Conservation (phyloP, 1,140 invertebrate species). For the Drosophila carrolli region DNA sequence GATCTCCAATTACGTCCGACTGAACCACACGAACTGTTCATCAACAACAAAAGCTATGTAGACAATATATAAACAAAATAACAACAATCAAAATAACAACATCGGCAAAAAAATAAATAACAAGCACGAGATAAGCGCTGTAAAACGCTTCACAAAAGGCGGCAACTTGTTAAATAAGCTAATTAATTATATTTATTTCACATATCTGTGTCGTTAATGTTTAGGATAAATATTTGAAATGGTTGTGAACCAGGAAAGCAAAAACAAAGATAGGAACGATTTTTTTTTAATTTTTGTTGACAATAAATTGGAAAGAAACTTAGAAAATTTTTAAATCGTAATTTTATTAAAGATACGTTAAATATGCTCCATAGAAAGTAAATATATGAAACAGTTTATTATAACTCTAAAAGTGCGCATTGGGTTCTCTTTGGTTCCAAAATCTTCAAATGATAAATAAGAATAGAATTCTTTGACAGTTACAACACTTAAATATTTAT, state of each 20-base stretch:
- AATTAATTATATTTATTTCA: constrained; percentile 37
- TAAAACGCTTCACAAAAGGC: constrained; percentile 36
- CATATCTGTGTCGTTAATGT: not conserved
- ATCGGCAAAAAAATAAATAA: constrained; percentile 28
- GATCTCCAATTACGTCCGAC: constrained; percentile 37
- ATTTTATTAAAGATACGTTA: too few species aligned
- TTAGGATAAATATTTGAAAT: not conserved
- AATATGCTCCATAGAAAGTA: too few species aligned
- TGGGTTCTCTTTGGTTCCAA: too few species aligned
- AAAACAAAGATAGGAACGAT: not conserved
- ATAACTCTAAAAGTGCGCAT: too few species aligned
- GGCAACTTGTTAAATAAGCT: constrained; percentile 50
- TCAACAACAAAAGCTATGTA: constrained; percentile 33
- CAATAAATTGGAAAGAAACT: not conserved
- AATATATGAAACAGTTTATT: too few species aligned
- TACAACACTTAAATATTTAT: not conserved
- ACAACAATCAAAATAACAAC: constrained; percentile 23
- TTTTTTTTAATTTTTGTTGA: not conserved
- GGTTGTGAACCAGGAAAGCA: not conserved
- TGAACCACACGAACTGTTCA: constrained; percentile 27
- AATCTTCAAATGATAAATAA: too few species aligned
- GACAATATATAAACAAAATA: constrained; percentile 42
- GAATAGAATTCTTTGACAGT: not conserved
- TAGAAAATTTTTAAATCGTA: too few species aligned
- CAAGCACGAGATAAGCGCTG: constrained; percentile 30